Evolutionary conservation across 2,888 invertebrate genomes (phyloP), one percentile per base, ranked within the genome.

Genomic region (Eupithecia pulchellata): DNA sequence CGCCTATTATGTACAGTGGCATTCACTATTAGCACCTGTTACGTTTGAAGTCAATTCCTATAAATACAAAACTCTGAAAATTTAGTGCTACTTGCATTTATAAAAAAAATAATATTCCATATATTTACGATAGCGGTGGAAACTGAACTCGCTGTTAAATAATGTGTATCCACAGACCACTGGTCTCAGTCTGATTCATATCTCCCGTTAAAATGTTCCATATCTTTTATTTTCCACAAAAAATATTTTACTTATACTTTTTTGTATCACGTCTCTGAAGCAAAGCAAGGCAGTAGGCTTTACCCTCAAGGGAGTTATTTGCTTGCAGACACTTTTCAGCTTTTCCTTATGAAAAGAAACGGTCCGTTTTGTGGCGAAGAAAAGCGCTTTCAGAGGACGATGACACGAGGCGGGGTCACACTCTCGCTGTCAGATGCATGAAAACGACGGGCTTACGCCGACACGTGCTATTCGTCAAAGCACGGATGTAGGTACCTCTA

Each of bases 271-370:
- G 85, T 85, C 84, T 84, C 81, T 75, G 83, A 86, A 86, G 89
- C 87, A 92, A 92, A 91, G 90, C 91, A 89, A 92, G 92, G 91
- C 94, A 93, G 92, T 93, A 89, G 92, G 92, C 88, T 89, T 90
- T 90, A 87, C 89, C 93, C 93, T 91, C 93, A 83, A 89, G 94
- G 93, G 93, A 94, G 91, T 91, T 92, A 93, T 93, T 92, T 93
- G 94, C 92, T 90, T 89, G 94, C 86, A 93, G 93, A 93, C 94
- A 93, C 93, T 93, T 93, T 93, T 92, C 92, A 93, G 91, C 90
- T 91, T 92, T 92, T 92, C 90, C 91, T 92, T 92, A 92, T 94
- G 93, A 93, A 93, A 93, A 93, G 94, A 92, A 93, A 93, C 91
- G 89, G 91, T 89, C 91, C 92, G 92, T 93, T 94, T 94, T 93